phyloP scores from a whole-genome alignment of 2,888 invertebrate species.

The Mechanitis mazaeus region DNA sequence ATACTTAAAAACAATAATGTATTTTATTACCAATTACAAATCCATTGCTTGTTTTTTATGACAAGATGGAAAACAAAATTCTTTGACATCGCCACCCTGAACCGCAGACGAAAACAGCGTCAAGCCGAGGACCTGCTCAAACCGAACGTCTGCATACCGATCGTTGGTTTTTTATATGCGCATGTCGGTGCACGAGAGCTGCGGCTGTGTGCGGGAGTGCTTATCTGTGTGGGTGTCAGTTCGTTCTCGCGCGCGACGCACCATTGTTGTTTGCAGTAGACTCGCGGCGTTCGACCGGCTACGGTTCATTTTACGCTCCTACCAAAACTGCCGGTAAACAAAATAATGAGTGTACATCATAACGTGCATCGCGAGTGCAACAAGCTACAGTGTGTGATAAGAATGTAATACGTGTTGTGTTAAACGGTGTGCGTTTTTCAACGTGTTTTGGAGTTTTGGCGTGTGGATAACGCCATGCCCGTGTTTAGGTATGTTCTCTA shows the following conservation, averaged over 20 bases:
- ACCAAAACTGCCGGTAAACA: constrained; percentile 67
- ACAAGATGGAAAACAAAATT: background rate
- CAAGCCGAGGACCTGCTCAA: constrained; percentile 75
- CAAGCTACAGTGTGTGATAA: constrained; percentile 73
- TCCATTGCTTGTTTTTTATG: background rate
- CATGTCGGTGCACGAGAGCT: constrained; percentile 55
- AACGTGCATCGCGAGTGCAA: constrained; percentile 71
- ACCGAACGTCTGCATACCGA: constrained; percentile 77
- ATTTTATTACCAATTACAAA: background rate
- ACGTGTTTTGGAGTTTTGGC: constrained; percentile 65
- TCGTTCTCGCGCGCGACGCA: constrained; percentile 62
- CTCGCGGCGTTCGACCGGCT: constrained; percentile 59
- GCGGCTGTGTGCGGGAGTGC: constrained; percentile 47
- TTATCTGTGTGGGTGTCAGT: constrained; percentile 50
- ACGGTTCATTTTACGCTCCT: constrained; percentile 46
- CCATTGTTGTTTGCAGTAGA: constrained; percentile 68
- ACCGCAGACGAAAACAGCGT: constrained; percentile 76
- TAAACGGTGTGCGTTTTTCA: constrained; percentile 60
- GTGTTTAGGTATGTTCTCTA: constrained; percentile 74
- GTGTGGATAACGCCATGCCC: constrained; percentile 67
- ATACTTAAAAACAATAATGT: background rate
- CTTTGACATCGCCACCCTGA: constrained; percentile 51
- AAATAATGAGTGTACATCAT: constrained; percentile 71
- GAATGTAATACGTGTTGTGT: constrained; percentile 72
- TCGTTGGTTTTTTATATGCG: constrained; percentile 74